These are phyloP conservation scores for Mus minutoides DNA, from an alignment of 2,797 vertebrate genomes.

Conservation along the genomic window DNA sequence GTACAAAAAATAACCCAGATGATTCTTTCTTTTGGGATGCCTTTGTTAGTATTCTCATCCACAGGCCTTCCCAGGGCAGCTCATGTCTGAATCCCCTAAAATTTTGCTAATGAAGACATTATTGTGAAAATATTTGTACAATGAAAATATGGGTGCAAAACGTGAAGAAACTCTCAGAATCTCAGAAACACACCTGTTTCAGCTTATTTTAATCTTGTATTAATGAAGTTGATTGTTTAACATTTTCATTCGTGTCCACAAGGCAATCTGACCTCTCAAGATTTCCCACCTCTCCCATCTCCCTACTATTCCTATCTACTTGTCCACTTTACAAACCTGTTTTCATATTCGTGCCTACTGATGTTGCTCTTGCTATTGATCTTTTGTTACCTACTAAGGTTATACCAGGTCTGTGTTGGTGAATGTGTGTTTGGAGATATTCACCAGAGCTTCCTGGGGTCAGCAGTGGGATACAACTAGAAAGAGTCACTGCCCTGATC, in stretches of 20 bases:
- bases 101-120: slow-evolving; percentile 4
- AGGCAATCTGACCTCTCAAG: not conserved
- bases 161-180: not conserved
- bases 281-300: not conserved
- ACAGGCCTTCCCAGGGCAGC: not conserved
- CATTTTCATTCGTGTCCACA: not conserved
- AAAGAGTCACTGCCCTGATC: not conserved
- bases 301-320: not conserved
- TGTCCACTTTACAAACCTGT: not conserved
- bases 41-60: not conserved
- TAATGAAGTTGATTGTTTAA: not conserved
- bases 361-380: not conserved
- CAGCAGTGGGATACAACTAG: not conserved
- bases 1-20: not conserved
- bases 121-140: not conserved
- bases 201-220: not conserved
- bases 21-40: not conserved
- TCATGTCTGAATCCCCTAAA: not conserved
- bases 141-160: not conserved
- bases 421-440: not conserved
- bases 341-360: not conserved
- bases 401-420: not conserved
- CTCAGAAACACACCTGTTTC: not conserved
- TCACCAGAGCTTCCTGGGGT: not conserved
- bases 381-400: not conserved